phyloP scores from a whole-genome alignment of 2,797 vertebrate species.

The Bufotes viridis region DNA sequence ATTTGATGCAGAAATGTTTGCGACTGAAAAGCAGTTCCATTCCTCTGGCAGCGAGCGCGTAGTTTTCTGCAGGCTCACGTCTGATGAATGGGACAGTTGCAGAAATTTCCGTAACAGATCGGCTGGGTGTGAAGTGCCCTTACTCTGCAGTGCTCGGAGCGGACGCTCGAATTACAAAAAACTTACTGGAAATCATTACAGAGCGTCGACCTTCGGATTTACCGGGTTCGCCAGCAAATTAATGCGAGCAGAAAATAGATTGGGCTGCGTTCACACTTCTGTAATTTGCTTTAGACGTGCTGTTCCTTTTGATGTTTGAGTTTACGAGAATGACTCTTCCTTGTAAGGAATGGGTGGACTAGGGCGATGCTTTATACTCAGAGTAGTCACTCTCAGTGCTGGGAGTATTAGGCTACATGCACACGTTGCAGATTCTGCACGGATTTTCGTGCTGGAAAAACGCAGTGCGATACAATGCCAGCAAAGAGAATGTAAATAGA shows the following conservation, averaged over 20 bases:
- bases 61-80: no score
- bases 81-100: no score
- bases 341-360: neutral
- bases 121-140: neutral
- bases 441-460: no score
- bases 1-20: no score
- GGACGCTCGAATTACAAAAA: neutral
- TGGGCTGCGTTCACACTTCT: neutral
- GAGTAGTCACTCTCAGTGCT: neutral
- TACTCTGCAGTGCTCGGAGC: neutral
- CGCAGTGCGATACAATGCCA: no score
- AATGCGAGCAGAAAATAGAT: neutral
- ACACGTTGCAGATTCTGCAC: no score
- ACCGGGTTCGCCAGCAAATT: neutral
- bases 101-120: no score
- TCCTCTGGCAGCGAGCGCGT: no score
- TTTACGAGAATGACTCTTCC: neutral
- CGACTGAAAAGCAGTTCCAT: no score
- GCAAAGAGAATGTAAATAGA: no score
- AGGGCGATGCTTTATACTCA: neutral
- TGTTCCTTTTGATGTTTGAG: neutral
- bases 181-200: neutral
- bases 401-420: neutral
- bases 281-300: neutral
- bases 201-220: neutral